phyloP scores from a whole-genome alignment of 2,888 invertebrate species.

The Caenorhabditis japonica region DNA sequence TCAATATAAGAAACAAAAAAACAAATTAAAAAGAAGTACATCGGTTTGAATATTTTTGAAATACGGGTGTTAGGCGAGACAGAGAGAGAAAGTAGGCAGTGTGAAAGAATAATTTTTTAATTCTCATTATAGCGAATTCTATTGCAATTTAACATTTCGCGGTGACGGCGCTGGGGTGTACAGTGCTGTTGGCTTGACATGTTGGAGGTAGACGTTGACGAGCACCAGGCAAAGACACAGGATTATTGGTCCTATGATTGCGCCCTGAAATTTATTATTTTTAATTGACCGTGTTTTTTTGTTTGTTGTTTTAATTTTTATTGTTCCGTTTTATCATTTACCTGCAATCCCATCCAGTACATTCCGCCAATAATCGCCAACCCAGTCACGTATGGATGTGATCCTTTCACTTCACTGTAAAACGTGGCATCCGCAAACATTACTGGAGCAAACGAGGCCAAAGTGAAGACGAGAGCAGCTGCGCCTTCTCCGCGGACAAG shows the following conservation, averaged over 20 bases:
- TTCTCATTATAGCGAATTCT: neutral
- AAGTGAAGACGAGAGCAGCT: constrained; percentile 84
- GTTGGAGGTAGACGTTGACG: constrained; percentile 81
- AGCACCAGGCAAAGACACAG: constrained; percentile 94
- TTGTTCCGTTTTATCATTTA: neutral
- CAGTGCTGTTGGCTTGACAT: constrained; percentile 59
- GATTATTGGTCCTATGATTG: constrained; percentile 93
- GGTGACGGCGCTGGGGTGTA: constrained; percentile 37
- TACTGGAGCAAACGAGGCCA: constrained; percentile 88
- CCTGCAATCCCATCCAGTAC: constrained; percentile 90
- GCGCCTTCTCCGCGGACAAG: constrained; percentile 81
- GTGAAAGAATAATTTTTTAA: no score
- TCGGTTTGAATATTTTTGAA: neutral
- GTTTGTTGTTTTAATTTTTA: neutral
- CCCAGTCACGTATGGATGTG: constrained; percentile 96
- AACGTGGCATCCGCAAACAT: constrained; percentile 94
- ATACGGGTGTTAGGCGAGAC: no score
- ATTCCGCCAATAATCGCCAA: constrained; percentile 97
- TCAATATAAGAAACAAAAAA: constrained; percentile 1
- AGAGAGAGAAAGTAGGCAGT: no score
- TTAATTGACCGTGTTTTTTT: no score
- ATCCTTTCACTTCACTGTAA: constrained; percentile 94
- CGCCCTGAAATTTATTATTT: constrained; percentile 87
- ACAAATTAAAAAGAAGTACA: constrained; percentile 1
- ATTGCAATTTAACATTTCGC: constrained; percentile 7